These are phyloP conservation scores for Dendrophyllia cribrosa DNA, from an alignment of 64 coral and sea anemone genomes.

Conservation along the genomic window DNA sequence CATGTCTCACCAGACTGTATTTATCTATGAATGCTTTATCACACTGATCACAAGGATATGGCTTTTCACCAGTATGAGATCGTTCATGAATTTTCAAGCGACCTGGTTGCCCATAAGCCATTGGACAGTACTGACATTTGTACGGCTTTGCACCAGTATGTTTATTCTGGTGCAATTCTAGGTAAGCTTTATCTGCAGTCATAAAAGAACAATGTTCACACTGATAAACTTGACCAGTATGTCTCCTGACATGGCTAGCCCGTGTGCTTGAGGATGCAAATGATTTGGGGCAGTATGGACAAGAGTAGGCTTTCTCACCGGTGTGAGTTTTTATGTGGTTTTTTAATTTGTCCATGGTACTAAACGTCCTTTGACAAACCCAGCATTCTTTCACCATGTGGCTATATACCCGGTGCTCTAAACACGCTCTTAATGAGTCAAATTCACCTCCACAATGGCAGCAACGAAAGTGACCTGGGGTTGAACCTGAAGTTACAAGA, in stretches of 20 bases:
- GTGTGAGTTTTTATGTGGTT: constrained; percentile 3
- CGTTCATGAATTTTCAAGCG: constrained; percentile 1
- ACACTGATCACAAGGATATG: constrained; percentile 31
- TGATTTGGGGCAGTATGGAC: background rate
- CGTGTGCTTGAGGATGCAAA: background rate
- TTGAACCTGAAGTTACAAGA: background rate
- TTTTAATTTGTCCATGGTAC: background rate
- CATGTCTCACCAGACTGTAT: background rate
- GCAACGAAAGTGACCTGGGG: background rate
- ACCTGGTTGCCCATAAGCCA: background rate
- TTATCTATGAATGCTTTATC: constrained; percentile 1
- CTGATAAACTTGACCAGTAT: background rate
- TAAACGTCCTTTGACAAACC: background rate
- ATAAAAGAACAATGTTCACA: background rate
- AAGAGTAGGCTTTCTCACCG: background rate
- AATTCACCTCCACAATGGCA: background rate
- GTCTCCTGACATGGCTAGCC: background rate
- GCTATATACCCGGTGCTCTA: background rate
- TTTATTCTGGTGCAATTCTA: background rate
- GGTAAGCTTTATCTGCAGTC: background rate
- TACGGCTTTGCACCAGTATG: constrained; percentile 46
- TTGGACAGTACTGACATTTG: constrained; percentile 14
- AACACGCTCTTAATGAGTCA: background rate
- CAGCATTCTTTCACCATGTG: background rate
- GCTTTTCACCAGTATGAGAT: constrained; percentile 41